Percentiles rank a stretch among this genome's conserved stretches.
These are phyloP conservation scores for Dynastes grantii DNA, from an alignment of 2,888 invertebrate species.

Conservation along the genomic window DNA sequence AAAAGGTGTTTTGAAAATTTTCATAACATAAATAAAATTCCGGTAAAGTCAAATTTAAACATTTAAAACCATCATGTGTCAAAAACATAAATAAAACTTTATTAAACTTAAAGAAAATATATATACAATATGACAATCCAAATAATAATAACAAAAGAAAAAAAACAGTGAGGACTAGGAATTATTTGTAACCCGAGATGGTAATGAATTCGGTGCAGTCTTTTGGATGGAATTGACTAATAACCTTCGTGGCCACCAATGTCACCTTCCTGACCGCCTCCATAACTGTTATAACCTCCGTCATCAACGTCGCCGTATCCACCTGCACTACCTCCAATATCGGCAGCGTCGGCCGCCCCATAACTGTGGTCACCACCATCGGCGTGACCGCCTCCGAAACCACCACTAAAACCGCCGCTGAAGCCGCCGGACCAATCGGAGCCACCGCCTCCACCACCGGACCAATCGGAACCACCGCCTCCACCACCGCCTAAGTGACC, in stretches of 20 bases:
- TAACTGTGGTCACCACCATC: constrained; percentile 50
- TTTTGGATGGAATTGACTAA: constrained; percentile 56
- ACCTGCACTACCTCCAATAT: constrained; percentile 53
- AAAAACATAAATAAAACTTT: constrained; percentile 40
- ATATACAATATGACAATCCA: constrained; percentile 33
- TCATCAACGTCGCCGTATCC: constrained; percentile 58
- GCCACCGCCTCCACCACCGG: constrained; percentile 39
- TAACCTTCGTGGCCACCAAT: constrained; percentile 61
- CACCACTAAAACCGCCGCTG: constrained; percentile 55
- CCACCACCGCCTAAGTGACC: constrained; percentile 49
- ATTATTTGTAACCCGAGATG: constrained; percentile 38
- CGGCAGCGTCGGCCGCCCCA: constrained; percentile 52
- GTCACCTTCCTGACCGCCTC: constrained; percentile 57
- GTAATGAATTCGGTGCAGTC: constrained; percentile 13
- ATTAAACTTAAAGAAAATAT: constrained; percentile 31
- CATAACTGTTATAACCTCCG: constrained; percentile 49
- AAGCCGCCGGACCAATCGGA: constrained; percentile 53
- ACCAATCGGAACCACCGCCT: constrained; percentile 51
- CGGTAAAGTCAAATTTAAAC: too few relatives aligned
- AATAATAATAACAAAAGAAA: constrained; percentile 28
- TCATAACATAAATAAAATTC: too few relatives aligned
- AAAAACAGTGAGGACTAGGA: constrained; percentile 46
- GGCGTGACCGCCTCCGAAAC: constrained; percentile 58
- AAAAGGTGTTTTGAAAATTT: too few relatives aligned
- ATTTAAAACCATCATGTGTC: background rate